Evolutionary conservation across 2,113 vertebrate genomes (phyloP).

Genomic region (Equus przewalskii): DNA sequence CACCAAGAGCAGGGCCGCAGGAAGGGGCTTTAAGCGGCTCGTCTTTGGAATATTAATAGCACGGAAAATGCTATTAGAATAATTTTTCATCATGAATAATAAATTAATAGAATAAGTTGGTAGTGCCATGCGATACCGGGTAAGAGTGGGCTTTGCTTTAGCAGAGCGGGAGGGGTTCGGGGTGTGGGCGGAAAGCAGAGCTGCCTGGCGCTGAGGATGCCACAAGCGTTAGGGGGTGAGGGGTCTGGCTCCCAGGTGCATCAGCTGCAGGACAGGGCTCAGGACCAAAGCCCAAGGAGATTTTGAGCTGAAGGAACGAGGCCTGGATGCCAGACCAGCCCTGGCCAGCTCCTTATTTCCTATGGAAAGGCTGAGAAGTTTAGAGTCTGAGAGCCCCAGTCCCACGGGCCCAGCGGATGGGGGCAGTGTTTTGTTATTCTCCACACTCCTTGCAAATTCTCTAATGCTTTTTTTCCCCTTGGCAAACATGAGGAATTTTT

Average conservation of each 20-base stretch:
- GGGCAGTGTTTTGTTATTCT: accelerated
- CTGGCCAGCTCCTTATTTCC: background rate
- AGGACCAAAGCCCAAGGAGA: accelerated
- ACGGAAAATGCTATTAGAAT: conserved; percentile 85
- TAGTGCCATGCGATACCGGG: conserved; percentile 16
- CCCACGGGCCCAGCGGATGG: accelerated
- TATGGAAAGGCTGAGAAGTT: background rate
- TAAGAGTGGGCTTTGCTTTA: conserved; percentile 77
- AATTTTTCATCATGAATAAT: conserved; percentile 88
- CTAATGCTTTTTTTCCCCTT: background rate
- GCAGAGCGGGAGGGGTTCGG: conserved; percentile 29
- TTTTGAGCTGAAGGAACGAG: background rate
- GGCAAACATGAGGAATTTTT: background rate
- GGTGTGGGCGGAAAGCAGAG: background rate
- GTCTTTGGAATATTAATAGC: conserved; percentile 84
- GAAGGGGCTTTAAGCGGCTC: conserved; percentile 84
- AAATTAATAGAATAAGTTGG: conserved; percentile 85
- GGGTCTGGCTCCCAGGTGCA: too few species aligned
- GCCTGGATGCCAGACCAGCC: background rate
- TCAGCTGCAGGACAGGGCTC: too few species aligned
- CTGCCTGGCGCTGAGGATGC: too few species aligned
- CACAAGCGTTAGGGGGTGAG: background rate
- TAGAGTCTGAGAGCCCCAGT: accelerated
- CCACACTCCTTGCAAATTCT: background rate
- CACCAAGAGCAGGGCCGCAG: conserved; percentile 77